phyloP scores from a whole-genome alignment of 2,888 invertebrate genomes.

The Yponomeuta sedellus region DNA sequence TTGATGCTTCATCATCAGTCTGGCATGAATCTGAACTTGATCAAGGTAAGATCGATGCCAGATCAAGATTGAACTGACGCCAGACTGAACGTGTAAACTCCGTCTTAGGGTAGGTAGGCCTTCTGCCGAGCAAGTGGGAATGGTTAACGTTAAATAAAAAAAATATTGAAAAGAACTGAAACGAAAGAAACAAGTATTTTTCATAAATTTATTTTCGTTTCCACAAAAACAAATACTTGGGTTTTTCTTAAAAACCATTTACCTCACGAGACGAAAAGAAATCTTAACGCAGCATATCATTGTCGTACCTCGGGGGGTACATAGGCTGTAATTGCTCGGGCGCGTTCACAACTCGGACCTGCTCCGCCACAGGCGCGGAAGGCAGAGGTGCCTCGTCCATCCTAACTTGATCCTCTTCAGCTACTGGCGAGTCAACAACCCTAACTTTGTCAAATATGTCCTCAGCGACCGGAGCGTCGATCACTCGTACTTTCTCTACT shows the following conservation, averaged over 20 bases:
- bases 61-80: too few relatives aligned
- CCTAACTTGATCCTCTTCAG: not conserved
- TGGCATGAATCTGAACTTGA: too few relatives aligned
- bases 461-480: slow-evolving; percentile 18
- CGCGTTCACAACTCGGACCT: slow-evolving; percentile 8
- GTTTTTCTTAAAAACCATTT: not conserved
- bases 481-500: slow-evolving; percentile 16
- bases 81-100: too few relatives aligned
- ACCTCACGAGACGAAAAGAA: not conserved
- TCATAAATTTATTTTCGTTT: too few relatives aligned
- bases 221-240: too few relatives aligned
- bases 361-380: not conserved
- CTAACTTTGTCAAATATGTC: slow-evolving; percentile 4
- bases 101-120: too few relatives aligned
- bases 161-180: too few relatives aligned
- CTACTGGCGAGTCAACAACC: slow-evolving; percentile 1
- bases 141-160: too few relatives aligned
- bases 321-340: not conserved
- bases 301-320: not conserved
- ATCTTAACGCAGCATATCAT: not conserved
- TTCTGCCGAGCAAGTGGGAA: too few relatives aligned
- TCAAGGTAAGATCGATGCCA: too few relatives aligned
- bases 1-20: too few relatives aligned
- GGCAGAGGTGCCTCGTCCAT: slow-evolving; percentile 6
- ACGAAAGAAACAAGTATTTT: too few relatives aligned